phyloP scores from a whole-genome alignment of 2,113 vertebrate species.

The Hipposideros armiger region DNA sequence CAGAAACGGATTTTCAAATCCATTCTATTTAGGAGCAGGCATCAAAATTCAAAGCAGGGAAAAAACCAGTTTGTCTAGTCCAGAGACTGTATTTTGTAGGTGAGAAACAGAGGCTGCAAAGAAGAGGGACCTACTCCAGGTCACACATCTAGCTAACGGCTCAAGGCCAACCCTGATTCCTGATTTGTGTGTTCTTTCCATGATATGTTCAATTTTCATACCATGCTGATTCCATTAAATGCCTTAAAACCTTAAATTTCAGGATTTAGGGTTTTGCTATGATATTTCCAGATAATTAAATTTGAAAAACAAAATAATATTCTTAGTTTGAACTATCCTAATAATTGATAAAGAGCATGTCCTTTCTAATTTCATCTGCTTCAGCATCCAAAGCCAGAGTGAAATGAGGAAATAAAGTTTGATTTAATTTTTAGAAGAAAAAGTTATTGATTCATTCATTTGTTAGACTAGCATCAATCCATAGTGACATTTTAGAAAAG shows the following conservation, averaged over 20 bases:
- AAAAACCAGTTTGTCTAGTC: background rate
- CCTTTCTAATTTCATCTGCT: background rate
- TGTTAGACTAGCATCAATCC: background rate
- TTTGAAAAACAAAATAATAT: slow-evolving; percentile 4
- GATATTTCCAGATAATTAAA: background rate
- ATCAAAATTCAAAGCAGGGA: slow-evolving; percentile 52
- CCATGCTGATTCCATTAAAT: background rate
- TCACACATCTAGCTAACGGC: background rate
- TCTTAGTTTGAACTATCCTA: background rate
- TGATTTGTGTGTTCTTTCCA: background rate
- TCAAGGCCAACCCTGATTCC: background rate
- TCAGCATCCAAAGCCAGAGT: slow-evolving; percentile 32
- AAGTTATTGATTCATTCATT: background rate
- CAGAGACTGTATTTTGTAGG: background rate
- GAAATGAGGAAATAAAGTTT: slow-evolving; percentile 23
- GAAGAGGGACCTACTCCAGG: background rate
- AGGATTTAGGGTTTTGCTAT: background rate
- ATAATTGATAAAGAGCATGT: background rate
- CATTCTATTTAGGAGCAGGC: slow-evolving; percentile 13
- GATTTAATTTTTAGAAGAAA: background rate
- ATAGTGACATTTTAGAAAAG: slow-evolving; percentile 20
- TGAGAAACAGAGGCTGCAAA: background rate
- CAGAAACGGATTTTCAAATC: slow-evolving; percentile 32
- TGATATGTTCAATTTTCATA: background rate
- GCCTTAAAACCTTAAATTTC: background rate